phyloP scores from a whole-genome alignment of 2,888 invertebrate species.

The Netelia fuscicornis region DNA sequence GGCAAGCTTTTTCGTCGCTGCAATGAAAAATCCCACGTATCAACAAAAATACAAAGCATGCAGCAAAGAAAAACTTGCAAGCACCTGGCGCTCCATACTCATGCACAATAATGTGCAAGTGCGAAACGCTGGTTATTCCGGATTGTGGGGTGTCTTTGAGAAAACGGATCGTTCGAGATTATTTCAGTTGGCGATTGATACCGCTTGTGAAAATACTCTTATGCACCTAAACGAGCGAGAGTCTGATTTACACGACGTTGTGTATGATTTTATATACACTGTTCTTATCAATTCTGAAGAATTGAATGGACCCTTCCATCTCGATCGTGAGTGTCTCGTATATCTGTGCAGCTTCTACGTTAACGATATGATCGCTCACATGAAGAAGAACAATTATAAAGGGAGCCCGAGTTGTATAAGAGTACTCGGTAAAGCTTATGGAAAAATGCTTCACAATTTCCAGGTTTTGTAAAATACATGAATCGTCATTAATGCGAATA shows the following conservation, averaged over 20 bases:
- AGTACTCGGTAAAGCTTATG: slow-evolving; percentile 77
- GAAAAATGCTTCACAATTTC: slow-evolving; percentile 63
- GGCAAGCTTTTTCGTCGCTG: slow-evolving; percentile 72
- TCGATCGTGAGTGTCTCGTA: background rate
- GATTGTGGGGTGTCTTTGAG: slow-evolving; percentile 56
- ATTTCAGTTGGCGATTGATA: slow-evolving; percentile 54
- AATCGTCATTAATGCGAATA: background rate
- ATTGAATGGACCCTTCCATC: background rate
- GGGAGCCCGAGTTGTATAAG: slow-evolving; percentile 77
- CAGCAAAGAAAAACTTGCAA: background rate
- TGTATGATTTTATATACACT: slow-evolving; percentile 77
- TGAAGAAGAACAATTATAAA: slow-evolving; percentile 66
- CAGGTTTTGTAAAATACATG: slow-evolving; percentile 31
- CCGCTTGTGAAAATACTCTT: slow-evolving; percentile 17
- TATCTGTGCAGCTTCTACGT: slow-evolving; percentile 33
- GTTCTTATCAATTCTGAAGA: slow-evolving; percentile 46
- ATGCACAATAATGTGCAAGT: slow-evolving; percentile 73
- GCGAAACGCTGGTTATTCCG: slow-evolving; percentile 75
- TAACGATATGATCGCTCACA: slow-evolving; percentile 33
- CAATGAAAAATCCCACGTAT: slow-evolving; percentile 39
- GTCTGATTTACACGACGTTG: slow-evolving; percentile 73
- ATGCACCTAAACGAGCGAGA: slow-evolving; percentile 68
- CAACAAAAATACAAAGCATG: background rate
- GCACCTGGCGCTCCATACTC: slow-evolving; percentile 69
- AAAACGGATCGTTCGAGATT: slow-evolving; percentile 46